These are phyloP conservation scores for Embiotoca jacksoni DNA, from an alignment of 2,113 vertebrate genomes.

Conservation along the genomic window DNA sequence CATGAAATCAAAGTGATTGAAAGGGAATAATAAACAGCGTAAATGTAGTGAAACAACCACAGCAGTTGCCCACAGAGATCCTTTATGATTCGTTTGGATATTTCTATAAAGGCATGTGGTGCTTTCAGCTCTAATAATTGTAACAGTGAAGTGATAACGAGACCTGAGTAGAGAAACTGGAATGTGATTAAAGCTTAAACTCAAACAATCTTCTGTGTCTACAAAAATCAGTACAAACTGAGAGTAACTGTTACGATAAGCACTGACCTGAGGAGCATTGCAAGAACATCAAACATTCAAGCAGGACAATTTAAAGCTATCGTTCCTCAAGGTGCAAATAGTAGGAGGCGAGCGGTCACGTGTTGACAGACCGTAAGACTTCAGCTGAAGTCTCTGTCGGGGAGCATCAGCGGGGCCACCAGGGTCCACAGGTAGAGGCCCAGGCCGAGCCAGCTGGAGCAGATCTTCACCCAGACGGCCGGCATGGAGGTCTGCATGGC, in stretches of 20 bases:
- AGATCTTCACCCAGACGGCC: conserved; percentile 95
- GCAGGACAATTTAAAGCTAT: conserved; percentile 6
- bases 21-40: neutral
- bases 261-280: neutral
- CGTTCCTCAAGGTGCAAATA: conserved; percentile 7
- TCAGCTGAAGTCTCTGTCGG: conserved; percentile 90
- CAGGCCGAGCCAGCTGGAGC: conserved; percentile 92
- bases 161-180: conserved; percentile 25
- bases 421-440: conserved; percentile 92
- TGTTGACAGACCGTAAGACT: neutral
- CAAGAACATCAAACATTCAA: neutral
- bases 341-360: neutral
- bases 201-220: neutral
- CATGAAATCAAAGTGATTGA: neutral
- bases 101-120: conserved; percentile 2
- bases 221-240: neutral
- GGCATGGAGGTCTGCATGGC: conserved; percentile 88
- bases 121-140: neutral
- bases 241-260: too few species aligned
- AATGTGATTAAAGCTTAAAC: conserved; percentile 36
- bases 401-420: conserved; percentile 89
- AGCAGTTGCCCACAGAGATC: neutral
- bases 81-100: conserved; percentile 12
- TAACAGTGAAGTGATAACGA: neutral
- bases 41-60: conserved; percentile 5